Evolutionary conservation across 2,113 vertebrate genomes (phyloP), one percentile per base, ranked within the genome.

Genomic region (Echinops telfairi): DNA sequence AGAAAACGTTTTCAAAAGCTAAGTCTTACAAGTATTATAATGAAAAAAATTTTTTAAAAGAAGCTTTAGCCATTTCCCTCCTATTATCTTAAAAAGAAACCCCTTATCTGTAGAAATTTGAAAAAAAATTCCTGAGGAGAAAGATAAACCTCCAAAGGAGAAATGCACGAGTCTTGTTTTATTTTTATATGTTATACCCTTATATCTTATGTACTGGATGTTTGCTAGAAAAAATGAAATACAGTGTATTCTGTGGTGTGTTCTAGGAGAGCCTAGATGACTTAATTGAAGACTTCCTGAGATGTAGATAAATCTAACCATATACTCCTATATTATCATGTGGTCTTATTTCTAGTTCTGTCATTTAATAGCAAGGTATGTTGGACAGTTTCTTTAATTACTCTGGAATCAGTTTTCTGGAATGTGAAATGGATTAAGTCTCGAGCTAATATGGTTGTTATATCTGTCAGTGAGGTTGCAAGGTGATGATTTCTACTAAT

Each of bases 11-110:
- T 84, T 81, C 33, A 90, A 53, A 58, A 86, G 73, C 1, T 9
- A 89, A 75, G 83, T 83, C 25, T 33, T 16, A 12, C 79, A 19
- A 43, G 4, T 62, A 66, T 78, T 92, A 86, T 92, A 93, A 70
- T 85, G 40, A 82, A 66, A 90, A 68, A 29, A 6, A 7, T 85
- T 23, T 88, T 5, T 92, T 62, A 86, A 76, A 17, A 36, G 3
- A 40, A 20, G 4, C 79, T 75, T 33, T 77, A 23, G 10, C 29
- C 1, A 29, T 88, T 60, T 70, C 83, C 19, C 43, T 85, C 3
- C 4, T 43, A 68, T 70, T 17, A 58, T 38, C 81, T 90, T 33
- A 33, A 36, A 94, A 92, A 53, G 8, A 81, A 92, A 33, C 58
- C 38, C 0, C 43, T 75, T 20, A 3, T 20, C 17, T 78, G 27